Evolutionary conservation across 1,140 invertebrate genomes (phyloP), one percentile per base, ranked within the genome.

Genomic region (Dysdera silvatica): DNA sequence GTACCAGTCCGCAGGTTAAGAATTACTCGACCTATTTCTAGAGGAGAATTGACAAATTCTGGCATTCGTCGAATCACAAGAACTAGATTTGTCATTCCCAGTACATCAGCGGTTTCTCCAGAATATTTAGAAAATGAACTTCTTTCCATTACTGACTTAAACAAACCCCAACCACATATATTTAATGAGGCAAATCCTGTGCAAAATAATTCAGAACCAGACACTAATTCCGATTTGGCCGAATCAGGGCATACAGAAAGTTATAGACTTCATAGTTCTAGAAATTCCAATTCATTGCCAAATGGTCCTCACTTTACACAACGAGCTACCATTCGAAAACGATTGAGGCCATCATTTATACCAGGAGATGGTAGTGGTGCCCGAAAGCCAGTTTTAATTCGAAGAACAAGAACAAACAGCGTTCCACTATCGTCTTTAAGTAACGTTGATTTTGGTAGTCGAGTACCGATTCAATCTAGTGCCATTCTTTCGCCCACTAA

Each of bases 331-430:
- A 45, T 65, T 26, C 33, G 57, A 52, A 31, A 32, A 45, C 24
- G 62, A 29, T 16, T 65, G 29, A 51, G 48, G 12, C 62, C 62
- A 24, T 52, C 54, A 5, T 58, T 65, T 40, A 35, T 57, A 28
- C 62, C 62, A 6, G 48, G 54, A 10, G 55, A 65, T 58, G 62
- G 62, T 8, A 65, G 37, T 35, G 62, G 62, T 16, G 47, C 47
- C 24, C 32, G 62, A 47, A 23, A 55, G 3, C 54, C 62, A n/a
- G 33, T 45, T 10, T 24, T 66, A 4, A 33, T 58, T 26, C 41
- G 64, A 29, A 40, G 64, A 55, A 66, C 59, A 2, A 66, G 29
- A 55, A 6, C 45, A 8, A 60, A 57, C 61, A 43, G 52, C 1
- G 24, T 51, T 16, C 5, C 26, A 43, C 14, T 10, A 3, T 12